Conservation (phyloP, 2,797 vertebrate species). For the Lepus oiostolus region DNA sequence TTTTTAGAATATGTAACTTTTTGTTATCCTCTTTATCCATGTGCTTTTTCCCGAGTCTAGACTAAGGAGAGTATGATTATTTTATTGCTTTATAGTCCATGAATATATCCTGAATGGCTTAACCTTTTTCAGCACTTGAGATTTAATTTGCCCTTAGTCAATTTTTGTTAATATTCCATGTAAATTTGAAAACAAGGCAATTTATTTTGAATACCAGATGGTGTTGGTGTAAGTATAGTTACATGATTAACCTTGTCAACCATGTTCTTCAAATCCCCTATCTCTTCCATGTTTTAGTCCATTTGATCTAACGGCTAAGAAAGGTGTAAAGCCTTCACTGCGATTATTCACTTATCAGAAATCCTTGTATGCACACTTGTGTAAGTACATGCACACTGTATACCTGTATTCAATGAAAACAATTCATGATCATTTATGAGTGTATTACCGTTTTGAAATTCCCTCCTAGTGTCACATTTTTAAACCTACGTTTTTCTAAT, state of each 20-base stretch:
- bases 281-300: background rate
- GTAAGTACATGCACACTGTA: background rate
- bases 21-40: background rate
- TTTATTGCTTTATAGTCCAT: constrained; percentile 16
- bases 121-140: background rate
- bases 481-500: background rate
- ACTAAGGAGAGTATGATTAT: background rate
- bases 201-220: background rate
- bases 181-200: background rate
- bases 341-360: background rate
- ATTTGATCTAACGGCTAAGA: background rate
- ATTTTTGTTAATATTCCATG: background rate
- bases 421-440: background rate
- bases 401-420: background rate
- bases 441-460: background rate
- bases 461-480: background rate
- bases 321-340: background rate
- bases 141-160: constrained; percentile 13
- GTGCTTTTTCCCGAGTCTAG: background rate
- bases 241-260: background rate
- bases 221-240: background rate
- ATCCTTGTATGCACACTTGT: background rate
- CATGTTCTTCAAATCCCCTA: background rate
- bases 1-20: constrained; percentile 22
- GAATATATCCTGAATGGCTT: background rate